Conservation (phyloP, 2,888 invertebrate species). For the Stenichneumon culpator region DNA sequence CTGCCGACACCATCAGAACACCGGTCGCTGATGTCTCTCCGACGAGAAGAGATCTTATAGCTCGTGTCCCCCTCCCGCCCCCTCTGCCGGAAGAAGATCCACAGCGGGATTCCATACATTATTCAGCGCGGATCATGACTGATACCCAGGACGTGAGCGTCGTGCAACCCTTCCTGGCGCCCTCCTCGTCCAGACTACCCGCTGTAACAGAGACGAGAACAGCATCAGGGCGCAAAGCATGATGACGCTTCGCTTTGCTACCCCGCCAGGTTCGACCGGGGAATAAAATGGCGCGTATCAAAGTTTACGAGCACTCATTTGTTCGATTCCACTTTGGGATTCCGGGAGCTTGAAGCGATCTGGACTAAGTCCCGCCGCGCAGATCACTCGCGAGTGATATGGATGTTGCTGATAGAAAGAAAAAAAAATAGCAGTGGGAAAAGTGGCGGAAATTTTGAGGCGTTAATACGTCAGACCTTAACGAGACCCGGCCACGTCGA, state of each 20-base stretch:
- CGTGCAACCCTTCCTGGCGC: constrained; percentile 13
- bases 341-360: neutral
- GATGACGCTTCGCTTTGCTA: constrained; percentile 13
- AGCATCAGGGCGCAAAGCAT: constrained; percentile 4
- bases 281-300: neutral
- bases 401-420: neutral
- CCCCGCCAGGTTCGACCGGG: neutral
- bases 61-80: neutral
- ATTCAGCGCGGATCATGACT: constrained; percentile 82
- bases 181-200: neutral
- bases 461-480: too few relatives aligned
- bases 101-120: constrained; percentile 78
- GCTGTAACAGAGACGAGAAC: constrained; percentile 24
- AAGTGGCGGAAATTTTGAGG: too few relatives aligned
- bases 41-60: constrained; percentile 56
- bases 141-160: constrained; percentile 81
- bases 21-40: constrained; percentile 30
- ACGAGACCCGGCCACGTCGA: too few relatives aligned
- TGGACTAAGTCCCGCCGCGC: neutral
- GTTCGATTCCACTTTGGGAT: neutral
- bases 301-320: neutral
- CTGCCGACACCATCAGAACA: constrained; percentile 22
- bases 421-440: neutral
- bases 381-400: neutral
- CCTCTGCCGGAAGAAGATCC: constrained; percentile 62